A percentile compares a stretch with the other conserved stretches of the same genome.
Conservation (phyloP, 2,113 vertebrate genomes). For the Nanger granti region DNA sequence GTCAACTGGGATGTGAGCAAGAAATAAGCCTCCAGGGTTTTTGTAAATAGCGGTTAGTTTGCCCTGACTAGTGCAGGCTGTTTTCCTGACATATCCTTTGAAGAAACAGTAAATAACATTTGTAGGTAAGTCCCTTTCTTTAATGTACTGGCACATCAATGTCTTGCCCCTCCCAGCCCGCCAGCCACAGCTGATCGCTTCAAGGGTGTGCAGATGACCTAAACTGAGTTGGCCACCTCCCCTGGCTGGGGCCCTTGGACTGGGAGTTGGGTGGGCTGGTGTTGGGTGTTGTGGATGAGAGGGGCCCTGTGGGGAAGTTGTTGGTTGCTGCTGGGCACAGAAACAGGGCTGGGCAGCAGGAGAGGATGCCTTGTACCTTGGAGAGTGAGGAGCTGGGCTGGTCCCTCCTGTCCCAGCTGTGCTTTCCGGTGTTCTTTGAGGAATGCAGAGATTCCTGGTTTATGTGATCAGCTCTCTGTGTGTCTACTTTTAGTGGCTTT, state of each 20-base stretch:
- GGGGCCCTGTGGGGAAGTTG: not conserved
- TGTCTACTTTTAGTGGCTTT: not conserved
- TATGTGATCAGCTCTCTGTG: not conserved
- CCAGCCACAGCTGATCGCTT: not conserved
- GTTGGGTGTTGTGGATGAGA: not conserved
- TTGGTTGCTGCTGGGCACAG: not conserved
- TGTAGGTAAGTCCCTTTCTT: slow-evolving; percentile 23
- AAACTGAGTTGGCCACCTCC: not conserved
- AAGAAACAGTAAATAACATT: slow-evolving; percentile 38
- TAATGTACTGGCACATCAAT: not conserved
- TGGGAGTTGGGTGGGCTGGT: not conserved
- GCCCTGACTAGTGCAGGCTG: not conserved
- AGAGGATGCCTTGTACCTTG: fast-evolving
- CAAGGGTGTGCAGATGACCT: not conserved
- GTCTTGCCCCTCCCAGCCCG: not conserved
- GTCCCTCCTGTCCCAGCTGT: not conserved
- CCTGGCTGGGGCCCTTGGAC: not conserved
- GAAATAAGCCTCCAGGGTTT: not conserved
- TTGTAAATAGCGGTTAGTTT: not conserved
- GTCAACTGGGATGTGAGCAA: not conserved
- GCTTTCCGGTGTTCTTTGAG: not conserved
- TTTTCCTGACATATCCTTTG: slow-evolving; percentile 27
- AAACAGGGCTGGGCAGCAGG: not conserved
- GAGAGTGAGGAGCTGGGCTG: not conserved
- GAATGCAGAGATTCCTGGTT: not conserved